These are phyloP conservation scores for Cerastis rubricosa DNA, from an alignment of 2,888 invertebrate species.

Conservation along the genomic window DNA sequence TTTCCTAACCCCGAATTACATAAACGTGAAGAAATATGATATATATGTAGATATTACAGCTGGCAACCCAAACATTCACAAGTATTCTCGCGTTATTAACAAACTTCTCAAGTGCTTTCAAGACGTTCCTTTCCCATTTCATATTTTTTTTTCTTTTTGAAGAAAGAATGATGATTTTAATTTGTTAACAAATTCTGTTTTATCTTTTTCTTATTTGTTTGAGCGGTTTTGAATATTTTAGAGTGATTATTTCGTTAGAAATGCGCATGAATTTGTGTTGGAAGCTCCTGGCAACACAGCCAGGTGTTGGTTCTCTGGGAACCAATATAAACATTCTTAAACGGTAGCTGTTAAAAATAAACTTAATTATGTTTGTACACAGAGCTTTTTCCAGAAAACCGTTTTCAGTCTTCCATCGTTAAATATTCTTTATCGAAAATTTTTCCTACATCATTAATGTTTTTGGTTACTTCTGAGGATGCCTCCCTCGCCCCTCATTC, in stretches of 20 bases:
- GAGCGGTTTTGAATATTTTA: background rate
- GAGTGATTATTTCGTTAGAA: background rate
- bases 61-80: constrained; percentile 18
- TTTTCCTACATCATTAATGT: background rate
- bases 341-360: background rate
- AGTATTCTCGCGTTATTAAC: constrained; percentile 42
- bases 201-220: constrained; percentile 17
- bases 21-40: constrained; percentile 32
- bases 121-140: constrained; percentile 14
- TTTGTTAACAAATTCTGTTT: constrained; percentile 32
- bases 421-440: background rate
- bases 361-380: background rate
- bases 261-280: background rate
- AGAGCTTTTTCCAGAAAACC: background rate
- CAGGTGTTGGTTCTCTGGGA: background rate
- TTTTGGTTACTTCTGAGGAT: background rate
- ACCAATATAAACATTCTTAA: background rate
- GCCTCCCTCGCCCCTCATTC: background rate
- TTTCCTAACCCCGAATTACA: constrained; percentile 13
- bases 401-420: background rate
- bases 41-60: constrained; percentile 20
- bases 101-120: constrained; percentile 44
- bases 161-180: constrained; percentile 24
- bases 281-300: background rate
- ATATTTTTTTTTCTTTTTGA: constrained; percentile 33